Evolutionary conservation across 2,797 vertebrate genomes (phyloP).

Genomic region (Sylvilagus floridanus): DNA sequence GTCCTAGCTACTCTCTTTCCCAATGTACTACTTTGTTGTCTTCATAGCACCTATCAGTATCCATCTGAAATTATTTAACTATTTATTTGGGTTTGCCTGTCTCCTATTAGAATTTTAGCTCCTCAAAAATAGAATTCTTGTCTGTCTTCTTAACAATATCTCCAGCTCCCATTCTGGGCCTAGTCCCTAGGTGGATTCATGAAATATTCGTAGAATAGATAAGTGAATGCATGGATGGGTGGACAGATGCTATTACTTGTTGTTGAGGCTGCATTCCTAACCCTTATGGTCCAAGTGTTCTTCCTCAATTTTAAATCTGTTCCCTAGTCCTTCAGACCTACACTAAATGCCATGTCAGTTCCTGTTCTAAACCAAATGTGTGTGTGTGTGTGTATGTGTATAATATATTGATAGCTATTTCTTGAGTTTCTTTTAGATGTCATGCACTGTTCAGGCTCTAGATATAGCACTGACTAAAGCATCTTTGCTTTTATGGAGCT

Average conservation of each 20-base stretch:
- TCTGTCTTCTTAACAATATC: not conserved
- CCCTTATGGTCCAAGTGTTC: not conserved
- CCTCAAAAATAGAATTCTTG: not conserved
- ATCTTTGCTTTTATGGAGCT: conserved; percentile 11
- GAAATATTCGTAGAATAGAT: not conserved
- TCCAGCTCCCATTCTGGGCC: not conserved
- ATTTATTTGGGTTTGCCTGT: not conserved
- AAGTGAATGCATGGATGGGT: conserved; percentile 1
- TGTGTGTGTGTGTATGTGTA: not conserved
- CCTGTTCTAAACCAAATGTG: not conserved
- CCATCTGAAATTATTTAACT: conserved; percentile 37
- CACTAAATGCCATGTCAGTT: not conserved
- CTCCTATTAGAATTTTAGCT: conserved; percentile 38
- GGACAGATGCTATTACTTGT: not conserved
- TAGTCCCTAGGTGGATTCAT: not conserved
- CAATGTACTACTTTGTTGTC: conserved; percentile 35
- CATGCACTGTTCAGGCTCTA: not conserved
- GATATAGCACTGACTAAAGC: not conserved
- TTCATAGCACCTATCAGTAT: not conserved
- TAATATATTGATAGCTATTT: conserved; percentile 13
- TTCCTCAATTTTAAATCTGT: conserved; percentile 21
- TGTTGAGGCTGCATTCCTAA: conserved; percentile 22
- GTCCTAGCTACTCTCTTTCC: not conserved
- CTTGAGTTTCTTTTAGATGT: not conserved
- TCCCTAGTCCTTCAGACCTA: not conserved